Percentiles rank a stretch among this genome's conserved stretches.
phyloP scores from a whole-genome alignment of 2,113 vertebrate genomes.

The Chlorodrepanis virens region DNA sequence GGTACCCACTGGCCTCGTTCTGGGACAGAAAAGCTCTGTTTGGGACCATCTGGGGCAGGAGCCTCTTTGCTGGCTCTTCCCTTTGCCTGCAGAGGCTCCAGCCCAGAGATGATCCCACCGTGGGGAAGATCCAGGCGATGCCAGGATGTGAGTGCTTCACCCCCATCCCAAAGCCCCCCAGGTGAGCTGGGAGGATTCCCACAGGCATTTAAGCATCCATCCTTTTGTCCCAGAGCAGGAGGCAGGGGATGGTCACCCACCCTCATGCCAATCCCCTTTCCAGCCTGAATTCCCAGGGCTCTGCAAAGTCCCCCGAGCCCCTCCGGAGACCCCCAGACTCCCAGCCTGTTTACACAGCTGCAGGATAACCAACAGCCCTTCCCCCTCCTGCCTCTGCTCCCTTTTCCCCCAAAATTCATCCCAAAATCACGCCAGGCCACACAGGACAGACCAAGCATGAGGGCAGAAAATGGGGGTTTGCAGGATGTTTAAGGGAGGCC shows the following conservation, averaged over 20 bases:
- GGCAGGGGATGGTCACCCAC: fast-evolving
- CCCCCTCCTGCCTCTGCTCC: neutral
- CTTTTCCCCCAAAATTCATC: neutral
- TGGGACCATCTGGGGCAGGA: neutral
- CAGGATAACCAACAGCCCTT: neutral
- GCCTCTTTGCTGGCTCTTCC: neutral
- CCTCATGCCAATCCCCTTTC: neutral
- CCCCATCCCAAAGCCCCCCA: neutral
- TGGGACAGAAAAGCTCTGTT: neutral
- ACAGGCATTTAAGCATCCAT: neutral
- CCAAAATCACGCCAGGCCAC: fast-evolving
- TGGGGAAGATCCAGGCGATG: neutral
- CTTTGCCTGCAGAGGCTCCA: neutral
- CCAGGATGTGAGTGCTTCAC: fast-evolving
- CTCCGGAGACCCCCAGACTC: neutral
- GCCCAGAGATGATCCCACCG: no score
- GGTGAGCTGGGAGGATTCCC: neutral
- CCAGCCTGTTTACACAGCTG: neutral
- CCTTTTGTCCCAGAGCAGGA: neutral
- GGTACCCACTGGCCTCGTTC: neutral
- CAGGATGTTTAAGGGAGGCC: neutral
- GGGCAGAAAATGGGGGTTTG: neutral
- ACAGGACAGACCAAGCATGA: neutral
- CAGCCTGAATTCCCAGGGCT: neutral
- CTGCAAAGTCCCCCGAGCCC: neutral